Percentiles rank a stretch among this genome's conserved stretches.
These are phyloP conservation scores for Microtus pennsylvanicus DNA, from an alignment of 2,113 vertebrate genomes.

Conservation along the genomic window DNA sequence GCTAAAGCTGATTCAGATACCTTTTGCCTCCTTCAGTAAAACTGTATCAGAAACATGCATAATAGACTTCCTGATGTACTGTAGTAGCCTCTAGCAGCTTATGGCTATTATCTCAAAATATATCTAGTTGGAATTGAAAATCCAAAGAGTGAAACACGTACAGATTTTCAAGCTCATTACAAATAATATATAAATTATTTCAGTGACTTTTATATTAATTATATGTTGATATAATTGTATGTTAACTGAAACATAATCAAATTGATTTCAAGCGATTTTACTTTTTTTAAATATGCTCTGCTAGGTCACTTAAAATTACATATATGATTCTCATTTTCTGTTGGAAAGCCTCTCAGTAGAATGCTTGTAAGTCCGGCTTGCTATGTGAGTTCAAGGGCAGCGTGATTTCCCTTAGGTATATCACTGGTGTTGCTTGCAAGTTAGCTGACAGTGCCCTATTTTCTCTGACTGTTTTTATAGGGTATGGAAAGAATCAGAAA, in stretches of 20 bases:
- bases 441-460: not conserved
- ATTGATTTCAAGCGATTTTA: constrained; percentile 30
- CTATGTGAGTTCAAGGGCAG: constrained; percentile 19
- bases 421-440: not conserved
- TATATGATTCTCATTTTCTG: not conserved
- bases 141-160: not conserved
- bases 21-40: constrained; percentile 26
- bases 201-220: not conserved
- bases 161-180: not conserved
- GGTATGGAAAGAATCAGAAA: constrained; percentile 16
- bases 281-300: not conserved
- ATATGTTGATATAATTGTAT: not conserved
- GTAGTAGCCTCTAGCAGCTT: not conserved
- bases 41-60: not conserved
- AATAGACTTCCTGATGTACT: not conserved
- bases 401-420: constrained; percentile 5
- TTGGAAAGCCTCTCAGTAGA: not conserved
- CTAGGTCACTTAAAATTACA: constrained; percentile 19
- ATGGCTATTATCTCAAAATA: not conserved
- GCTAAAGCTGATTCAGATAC: not conserved
- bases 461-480: constrained; percentile 34
- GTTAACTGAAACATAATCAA: constrained; percentile 32
- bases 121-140: not conserved
- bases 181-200: constrained; percentile 20
- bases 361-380: not conserved